These are phyloP conservation scores for Mungos mungo DNA, from an alignment of 2,113 vertebrate genomes.

Conservation along the genomic window DNA sequence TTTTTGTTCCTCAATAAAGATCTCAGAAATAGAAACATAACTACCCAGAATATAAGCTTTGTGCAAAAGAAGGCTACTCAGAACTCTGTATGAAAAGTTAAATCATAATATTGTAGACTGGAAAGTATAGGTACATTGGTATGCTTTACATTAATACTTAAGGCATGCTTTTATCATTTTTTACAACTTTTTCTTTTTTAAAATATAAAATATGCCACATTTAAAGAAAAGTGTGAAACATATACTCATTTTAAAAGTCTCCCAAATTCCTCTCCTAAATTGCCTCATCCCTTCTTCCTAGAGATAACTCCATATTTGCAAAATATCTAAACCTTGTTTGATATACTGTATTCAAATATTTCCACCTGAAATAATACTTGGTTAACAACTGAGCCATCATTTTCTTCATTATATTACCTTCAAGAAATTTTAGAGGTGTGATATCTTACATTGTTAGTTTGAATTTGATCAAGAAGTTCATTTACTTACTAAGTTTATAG, in stretches of 20 bases:
- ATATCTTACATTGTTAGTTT: neutral
- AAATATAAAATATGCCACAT: neutral
- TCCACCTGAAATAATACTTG: neutral
- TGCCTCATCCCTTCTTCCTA: neutral
- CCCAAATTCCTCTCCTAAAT: neutral
- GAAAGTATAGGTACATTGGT: neutral
- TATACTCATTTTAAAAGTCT: slow-evolving; percentile 1
- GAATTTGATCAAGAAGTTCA: neutral
- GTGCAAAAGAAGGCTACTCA: neutral
- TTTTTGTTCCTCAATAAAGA: neutral
- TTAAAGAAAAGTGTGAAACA: neutral
- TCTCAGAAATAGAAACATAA: neutral
- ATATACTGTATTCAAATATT: neutral
- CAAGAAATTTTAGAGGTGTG: neutral
- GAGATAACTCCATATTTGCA: neutral
- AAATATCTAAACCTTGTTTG: neutral
- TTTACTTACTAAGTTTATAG: neutral
- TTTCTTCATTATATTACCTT: neutral
- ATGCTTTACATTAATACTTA: neutral
- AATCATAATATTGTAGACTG: neutral
- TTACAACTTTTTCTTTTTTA: neutral
- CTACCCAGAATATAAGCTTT: neutral
- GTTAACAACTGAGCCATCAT: neutral
- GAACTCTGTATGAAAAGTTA: neutral
- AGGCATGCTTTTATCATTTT: neutral